phyloP scores from a whole-genome alignment of 2,113 vertebrate species.

The Rhineura floridana region DNA sequence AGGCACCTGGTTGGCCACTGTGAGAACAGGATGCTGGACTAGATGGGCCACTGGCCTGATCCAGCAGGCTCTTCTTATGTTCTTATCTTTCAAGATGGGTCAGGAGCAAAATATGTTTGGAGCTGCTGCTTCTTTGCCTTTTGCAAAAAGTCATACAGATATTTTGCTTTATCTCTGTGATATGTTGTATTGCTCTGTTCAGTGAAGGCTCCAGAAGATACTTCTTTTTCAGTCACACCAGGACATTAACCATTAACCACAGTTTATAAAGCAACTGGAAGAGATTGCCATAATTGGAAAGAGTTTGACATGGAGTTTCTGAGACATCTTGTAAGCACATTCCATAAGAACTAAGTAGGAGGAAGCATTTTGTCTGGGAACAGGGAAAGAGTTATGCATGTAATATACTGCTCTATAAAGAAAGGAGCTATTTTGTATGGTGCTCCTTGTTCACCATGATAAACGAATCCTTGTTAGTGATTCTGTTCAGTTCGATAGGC shows the following conservation, averaged over 20 bases:
- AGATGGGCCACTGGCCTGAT: too few relatives aligned
- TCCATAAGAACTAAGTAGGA: constrained; percentile 48
- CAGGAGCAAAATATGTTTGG: not conserved
- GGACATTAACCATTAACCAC: not conserved
- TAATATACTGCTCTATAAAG: not conserved
- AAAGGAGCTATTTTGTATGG: rapidly evolving
- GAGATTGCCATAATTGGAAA: constrained; percentile 25
- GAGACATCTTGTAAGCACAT: constrained; percentile 25
- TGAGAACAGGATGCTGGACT: too few relatives aligned
- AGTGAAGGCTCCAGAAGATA: not conserved
- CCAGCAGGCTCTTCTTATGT: too few relatives aligned
- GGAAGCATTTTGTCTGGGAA: constrained; percentile 43
- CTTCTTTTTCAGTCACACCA: constrained; percentile 1
- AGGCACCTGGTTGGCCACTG: too few relatives aligned
- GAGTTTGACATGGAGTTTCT: constrained; percentile 22
- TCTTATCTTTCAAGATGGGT: too few relatives aligned
- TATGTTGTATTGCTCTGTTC: not conserved
- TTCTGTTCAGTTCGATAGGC: not conserved
- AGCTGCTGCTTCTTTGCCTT: not conserved
- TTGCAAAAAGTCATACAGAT: not conserved
- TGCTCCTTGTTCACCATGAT: constrained; percentile 22
- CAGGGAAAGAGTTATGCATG: not conserved
- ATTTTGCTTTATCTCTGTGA: not conserved
- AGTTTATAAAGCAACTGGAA: constrained; percentile 13
- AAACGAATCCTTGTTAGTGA: not conserved